phyloP scores from a whole-genome alignment of 2,113 vertebrate genomes.

The Sinocyclocheilus anophthalmus region DNA sequence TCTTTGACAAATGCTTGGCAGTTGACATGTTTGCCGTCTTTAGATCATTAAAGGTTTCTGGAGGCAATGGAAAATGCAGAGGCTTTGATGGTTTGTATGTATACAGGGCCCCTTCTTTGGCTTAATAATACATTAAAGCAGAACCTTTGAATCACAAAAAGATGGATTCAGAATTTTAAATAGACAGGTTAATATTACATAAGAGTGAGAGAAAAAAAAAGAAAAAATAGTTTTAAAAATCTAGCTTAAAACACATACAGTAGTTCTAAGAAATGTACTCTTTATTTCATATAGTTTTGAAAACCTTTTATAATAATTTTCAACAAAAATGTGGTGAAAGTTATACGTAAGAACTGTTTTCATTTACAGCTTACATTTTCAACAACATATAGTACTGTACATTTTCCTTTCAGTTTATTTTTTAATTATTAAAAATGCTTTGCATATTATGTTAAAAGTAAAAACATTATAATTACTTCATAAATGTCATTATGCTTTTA shows the following conservation, averaged over 20 bases:
- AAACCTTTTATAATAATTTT: background rate
- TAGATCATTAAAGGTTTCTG: constrained; percentile 74
- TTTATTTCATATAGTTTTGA: background rate
- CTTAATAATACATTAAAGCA: constrained; percentile 51
- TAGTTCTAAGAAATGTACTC: background rate
- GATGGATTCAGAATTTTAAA: constrained; percentile 27
- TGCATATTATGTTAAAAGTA: background rate
- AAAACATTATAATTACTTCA: background rate
- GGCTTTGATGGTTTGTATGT: constrained; percentile 65
- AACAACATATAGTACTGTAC: background rate
- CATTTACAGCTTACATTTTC: background rate
- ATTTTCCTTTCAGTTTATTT: background rate
- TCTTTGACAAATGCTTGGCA: constrained; percentile 73
- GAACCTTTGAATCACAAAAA: constrained; percentile 54
- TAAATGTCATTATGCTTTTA: background rate
- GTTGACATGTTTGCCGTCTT: constrained; percentile 69
- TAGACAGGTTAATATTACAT: background rate
- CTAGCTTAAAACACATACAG: background rate
- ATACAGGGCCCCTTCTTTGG: constrained; percentile 50
- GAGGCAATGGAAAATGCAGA: constrained; percentile 71
- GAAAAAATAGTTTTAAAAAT: background rate
- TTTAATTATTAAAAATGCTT: background rate
- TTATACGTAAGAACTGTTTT: background rate
- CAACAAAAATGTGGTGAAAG: background rate
- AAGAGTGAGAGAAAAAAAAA: background rate